These are phyloP conservation scores for Sialia sialis DNA, from an alignment of 2,113 vertebrate genomes.

Conservation along the genomic window DNA sequence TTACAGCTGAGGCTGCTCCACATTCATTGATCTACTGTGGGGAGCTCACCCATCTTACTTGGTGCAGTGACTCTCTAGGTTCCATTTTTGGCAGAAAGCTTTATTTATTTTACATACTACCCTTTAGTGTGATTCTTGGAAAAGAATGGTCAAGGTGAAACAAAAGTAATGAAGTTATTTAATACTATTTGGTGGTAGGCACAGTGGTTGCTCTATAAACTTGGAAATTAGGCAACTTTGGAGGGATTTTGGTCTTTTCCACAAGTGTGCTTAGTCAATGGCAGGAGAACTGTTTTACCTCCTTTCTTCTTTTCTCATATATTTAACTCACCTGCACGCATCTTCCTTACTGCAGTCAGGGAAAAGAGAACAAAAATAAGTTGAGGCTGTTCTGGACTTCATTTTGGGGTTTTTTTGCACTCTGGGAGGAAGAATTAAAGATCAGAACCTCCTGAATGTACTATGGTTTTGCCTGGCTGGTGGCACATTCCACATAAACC, in stretches of 20 bases:
- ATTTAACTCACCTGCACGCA: background rate
- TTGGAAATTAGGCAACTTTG: background rate
- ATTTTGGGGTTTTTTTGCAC: background rate
- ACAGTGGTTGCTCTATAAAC: background rate
- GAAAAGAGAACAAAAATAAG: background rate
- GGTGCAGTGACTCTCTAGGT: background rate
- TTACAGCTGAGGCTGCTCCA: background rate
- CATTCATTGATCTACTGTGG: fast-evolving
- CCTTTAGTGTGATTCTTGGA: background rate
- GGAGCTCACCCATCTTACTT: background rate
- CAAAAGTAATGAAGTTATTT: background rate
- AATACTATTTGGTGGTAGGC: background rate
- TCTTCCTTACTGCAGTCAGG: background rate
- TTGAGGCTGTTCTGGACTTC: background rate
- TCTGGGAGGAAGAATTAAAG: background rate
- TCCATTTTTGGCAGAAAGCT: background rate
- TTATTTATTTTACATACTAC: background rate
- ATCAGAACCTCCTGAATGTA: background rate
- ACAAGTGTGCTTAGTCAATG: background rate
- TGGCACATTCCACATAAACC: fast-evolving
- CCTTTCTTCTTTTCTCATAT: background rate
- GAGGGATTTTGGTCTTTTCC: background rate
- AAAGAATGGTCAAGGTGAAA: background rate
- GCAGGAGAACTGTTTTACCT: background rate
- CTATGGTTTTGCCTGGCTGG: background rate